Conservation (phyloP, 2,113 vertebrate species). For the Ahaetulla prasina region DNA sequence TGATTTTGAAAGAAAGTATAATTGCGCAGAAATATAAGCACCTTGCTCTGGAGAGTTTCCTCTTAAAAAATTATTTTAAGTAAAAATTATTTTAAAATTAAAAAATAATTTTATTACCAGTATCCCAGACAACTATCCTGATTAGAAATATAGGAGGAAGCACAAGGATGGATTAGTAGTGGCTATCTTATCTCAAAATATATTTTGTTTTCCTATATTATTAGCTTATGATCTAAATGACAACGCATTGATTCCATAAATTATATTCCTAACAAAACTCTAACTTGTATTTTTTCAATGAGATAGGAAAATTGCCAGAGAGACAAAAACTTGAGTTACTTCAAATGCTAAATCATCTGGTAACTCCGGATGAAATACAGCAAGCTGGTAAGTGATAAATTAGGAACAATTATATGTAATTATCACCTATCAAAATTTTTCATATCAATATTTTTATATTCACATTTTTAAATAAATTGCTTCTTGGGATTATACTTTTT, state of each 20-base stretch:
- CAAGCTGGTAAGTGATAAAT: constrained; percentile 1
- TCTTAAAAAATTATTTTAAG: no score
- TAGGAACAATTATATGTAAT: fast-evolving
- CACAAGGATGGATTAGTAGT: neutral
- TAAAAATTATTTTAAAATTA: no score
- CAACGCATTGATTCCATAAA: neutral
- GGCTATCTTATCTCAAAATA: neutral
- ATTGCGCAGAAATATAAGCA: neutral
- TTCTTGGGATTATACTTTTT: neutral
- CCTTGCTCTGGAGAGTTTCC: neutral
- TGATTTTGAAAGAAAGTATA: neutral
- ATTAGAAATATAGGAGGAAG: neutral
- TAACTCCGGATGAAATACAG: neutral
- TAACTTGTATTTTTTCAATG: neutral
- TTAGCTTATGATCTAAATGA: neutral
- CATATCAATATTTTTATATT: neutral
- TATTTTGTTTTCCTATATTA: neutral
- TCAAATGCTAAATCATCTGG: neutral
- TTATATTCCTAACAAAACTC: neutral
- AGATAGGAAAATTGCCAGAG: neutral
- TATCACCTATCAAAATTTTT: neutral
- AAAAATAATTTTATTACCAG: neutral
- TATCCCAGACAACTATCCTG: neutral
- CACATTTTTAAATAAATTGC: neutral
- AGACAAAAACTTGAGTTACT: neutral